Conservation (phyloP, 2,888 invertebrate species). For the Synergus laeviventris region DNA sequence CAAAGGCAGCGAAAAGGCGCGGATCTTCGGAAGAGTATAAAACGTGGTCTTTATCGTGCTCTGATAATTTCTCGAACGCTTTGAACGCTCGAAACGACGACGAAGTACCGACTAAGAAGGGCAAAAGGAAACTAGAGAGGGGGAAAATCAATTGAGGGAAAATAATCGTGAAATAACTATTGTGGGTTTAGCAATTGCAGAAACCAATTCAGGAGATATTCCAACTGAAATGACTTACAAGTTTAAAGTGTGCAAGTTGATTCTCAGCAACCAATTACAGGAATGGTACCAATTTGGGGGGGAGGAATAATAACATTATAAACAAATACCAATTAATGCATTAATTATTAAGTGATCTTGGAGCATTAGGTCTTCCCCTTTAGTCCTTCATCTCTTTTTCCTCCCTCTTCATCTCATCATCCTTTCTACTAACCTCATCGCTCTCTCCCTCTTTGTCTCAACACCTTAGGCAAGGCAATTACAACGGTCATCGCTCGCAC, state of each 20-base stretch:
- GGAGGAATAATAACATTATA: neutral
- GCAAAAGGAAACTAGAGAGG: neutral
- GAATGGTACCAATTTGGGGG: neutral
- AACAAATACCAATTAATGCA: conserved; percentile 51
- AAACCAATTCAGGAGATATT: no score
- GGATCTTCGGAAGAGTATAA: conserved; percentile 47
- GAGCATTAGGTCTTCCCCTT: conserved; percentile 51
- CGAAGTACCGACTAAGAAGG: neutral
- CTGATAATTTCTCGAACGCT: conserved; percentile 45
- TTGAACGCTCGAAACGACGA: conserved; percentile 9
- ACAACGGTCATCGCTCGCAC: conserved; percentile 71
- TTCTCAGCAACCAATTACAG: no score
- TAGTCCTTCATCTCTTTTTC: conserved; percentile 50
- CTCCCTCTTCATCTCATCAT: conserved; percentile 45
- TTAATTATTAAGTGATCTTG: conserved; percentile 60
- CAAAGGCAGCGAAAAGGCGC: conserved; percentile 52
- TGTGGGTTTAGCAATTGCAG: neutral
- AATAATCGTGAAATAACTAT: neutral
- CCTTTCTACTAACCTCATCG: conserved; percentile 11
- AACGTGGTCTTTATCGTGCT: conserved; percentile 43
- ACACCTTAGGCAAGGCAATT: conserved; percentile 69
- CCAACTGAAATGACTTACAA: no score
- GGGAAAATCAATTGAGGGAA: neutral
- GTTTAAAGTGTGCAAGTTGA: no score
- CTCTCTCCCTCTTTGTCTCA: conserved; percentile 45